Percentiles rank a stretch among this genome's conserved stretches.
phyloP scores from a whole-genome alignment of 2,797 vertebrate species.

The Aselliscus stoliczkanus region DNA sequence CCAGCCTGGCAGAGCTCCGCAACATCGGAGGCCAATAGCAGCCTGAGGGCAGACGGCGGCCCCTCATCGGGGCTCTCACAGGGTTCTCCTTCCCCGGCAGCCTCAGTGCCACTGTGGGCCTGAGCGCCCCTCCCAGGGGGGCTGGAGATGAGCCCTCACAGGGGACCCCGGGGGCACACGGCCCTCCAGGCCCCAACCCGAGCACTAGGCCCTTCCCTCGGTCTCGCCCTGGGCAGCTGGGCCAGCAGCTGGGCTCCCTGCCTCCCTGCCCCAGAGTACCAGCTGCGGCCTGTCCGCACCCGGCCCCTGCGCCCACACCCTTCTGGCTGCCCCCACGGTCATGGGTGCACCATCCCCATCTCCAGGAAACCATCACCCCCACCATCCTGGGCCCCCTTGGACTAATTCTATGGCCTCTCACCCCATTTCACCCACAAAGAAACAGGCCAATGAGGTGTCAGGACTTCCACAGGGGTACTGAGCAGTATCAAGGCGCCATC shows the following conservation, averaged over 20 bases:
- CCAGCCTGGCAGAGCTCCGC: not conserved
- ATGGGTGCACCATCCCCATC: fast-evolving
- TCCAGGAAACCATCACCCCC: not conserved
- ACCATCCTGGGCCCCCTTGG: too few relatives aligned
- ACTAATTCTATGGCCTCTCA: not conserved
- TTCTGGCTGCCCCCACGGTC: not conserved
- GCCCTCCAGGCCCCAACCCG: not conserved
- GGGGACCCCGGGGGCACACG: fast-evolving
- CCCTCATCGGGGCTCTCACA: not conserved
- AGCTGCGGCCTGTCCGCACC: not conserved
- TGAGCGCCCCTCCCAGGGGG: too few relatives aligned
- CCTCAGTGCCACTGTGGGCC: too few relatives aligned
- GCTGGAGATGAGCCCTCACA: too few relatives aligned
- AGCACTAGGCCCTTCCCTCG: not conserved
- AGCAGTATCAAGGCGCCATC: fast-evolving
- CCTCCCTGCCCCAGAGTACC: not conserved
- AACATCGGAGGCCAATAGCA: too few relatives aligned
- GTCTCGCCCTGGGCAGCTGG: too few relatives aligned
- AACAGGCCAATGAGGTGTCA: not conserved
- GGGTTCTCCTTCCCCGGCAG: not conserved
- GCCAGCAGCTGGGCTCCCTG: too few relatives aligned
- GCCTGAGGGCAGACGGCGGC: too few relatives aligned
- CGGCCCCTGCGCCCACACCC: too few relatives aligned
- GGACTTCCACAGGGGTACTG: not conserved
- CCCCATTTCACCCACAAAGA: not conserved